Base-by-base conservation (phyloP, 2,888 invertebrate species). In the Stratiomys singularior region DNA sequence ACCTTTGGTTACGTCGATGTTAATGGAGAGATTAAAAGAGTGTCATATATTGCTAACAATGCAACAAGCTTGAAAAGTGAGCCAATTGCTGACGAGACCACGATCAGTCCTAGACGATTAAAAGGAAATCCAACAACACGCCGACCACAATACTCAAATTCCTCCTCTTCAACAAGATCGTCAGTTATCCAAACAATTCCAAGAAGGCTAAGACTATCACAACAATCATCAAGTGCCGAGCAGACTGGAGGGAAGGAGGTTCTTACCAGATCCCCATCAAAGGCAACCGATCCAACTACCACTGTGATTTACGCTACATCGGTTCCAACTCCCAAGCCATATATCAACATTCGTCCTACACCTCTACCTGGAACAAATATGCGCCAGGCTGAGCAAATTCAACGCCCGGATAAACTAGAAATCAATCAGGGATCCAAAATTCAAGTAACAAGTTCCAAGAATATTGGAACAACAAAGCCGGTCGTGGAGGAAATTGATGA, bases 1-100 rank as follows among this genome's bases (percentile, higher is more conserved):
- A 94, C 94, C 74, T 95, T 94, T 83, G 95, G 95, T 60, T 95
- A 93, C 85, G 89, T 94, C 69, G 94, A 94, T 83, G 91, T 91
- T 78, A 90, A 91, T 83, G 94, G 95, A 7, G 92, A 93, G 84
- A 91, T 94, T 78, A 94, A 94, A 87, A 89, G 94, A 77, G 93
- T 95, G 76, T 93, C 94, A 0, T 95, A 95, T 85, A 89, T 89
- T 21, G 88, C 88, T 7, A 89, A 89, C 84, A 89, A 89, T 71
- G 88, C 87, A 77, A 89, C 89, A 87, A 88, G 15, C 83, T 84
- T 60, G 85, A 88, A 72, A 85, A 88, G 69, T 85, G 63, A 76
- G 25, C 87, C 21, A 52, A 23, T 44, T 30, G 63, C 60, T 13
- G 79, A 86, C 83, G 87, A 88, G 82, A 78, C 77, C 82, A 85